Evolutionary conservation across 2,113 vertebrate species (phyloP), one percentile per base, ranked within the genome.

Genomic region (Raja brachyura): DNA sequence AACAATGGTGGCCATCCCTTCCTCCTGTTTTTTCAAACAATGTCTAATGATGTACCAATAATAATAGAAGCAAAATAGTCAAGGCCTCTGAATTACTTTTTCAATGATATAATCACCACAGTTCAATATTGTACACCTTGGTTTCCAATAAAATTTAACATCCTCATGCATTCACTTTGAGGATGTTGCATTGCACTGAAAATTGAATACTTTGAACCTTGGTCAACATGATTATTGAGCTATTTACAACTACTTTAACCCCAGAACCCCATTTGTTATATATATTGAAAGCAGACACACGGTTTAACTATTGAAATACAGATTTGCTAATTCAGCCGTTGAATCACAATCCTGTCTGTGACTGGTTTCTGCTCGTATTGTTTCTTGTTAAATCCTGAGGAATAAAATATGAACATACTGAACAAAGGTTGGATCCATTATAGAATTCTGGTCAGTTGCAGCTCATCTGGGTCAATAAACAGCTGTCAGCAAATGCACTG

Each of bases 1-100:
- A 95, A 48, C 95, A 95, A 94, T 94, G 94, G 95, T 96, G 97
- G 97, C 95, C 95, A 95, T 96, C 95, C 93, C 94, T 96, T 94
- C 94, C 94, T 97, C 94, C 73, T 92, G 20, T 73, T 92, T 92
- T 92, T 73, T 92, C 66, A 92, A 92, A 28, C 90, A 74, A 4
- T 74, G 39, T 3, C 66, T 73, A 74, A 92, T 54, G 68, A 73
- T 13, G 73, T 74, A 73, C 73, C 54, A 25, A 11, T 22, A 73
- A 48, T 6, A 75, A 63, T 61, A 63, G 54, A 92, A 92, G 33
- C 20, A 28, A 73, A 74, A 31, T 59, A 56, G 22, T 83, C 48
- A 18, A 28, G 2, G 22, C 14, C 59, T 31, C 83, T 31, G 3
- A 61, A 88, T 88, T 63, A 63, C 11, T 88, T 14, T 16, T 88